A percentile compares a stretch with the other conserved stretches of the same genome.
Conservation (phyloP, 2,113 vertebrate species). For the Sinocyclocheilus anshuiensis region DNA sequence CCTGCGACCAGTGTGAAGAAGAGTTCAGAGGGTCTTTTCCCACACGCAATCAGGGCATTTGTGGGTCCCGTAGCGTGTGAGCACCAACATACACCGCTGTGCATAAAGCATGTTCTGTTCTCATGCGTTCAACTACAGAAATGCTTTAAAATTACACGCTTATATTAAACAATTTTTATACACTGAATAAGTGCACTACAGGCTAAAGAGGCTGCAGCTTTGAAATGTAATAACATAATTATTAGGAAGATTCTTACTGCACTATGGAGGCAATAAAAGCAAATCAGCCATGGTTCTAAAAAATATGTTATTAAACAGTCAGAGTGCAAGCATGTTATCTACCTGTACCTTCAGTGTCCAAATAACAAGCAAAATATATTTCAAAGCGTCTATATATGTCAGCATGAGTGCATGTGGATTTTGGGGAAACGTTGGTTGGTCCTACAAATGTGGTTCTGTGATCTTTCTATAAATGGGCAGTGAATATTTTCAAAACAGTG, state of each 20-base stretch:
- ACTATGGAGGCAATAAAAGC: not conserved
- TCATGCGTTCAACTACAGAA: not conserved
- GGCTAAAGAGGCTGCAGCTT: not conserved
- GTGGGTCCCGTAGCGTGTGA: constrained; percentile 12
- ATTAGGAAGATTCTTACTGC: not conserved
- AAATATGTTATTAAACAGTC: not conserved
- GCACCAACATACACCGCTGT: not conserved
- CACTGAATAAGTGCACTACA: not conserved
- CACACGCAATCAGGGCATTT: constrained; percentile 65
- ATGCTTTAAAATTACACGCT: not conserved
- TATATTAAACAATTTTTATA: not conserved
- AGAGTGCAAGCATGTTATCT: not conserved
- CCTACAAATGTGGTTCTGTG: not conserved
- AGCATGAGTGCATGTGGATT: not conserved
- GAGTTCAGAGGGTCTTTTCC: constrained; percentile 73
- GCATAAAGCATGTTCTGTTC: not conserved
- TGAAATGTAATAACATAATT: not conserved
- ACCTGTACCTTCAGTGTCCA: not conserved
- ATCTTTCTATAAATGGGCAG: constrained; percentile 27
- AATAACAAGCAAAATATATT: not conserved
- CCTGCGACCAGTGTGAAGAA: constrained; percentile 75
- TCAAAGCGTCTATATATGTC: not conserved
- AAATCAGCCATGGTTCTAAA: not conserved
- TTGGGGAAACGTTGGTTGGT: not conserved
- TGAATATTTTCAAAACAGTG: constrained; percentile 8